Evolutionary conservation across 2,888 invertebrate species (phyloP), one percentile per base, ranked within the genome.

Genomic region (Pasiphila rectangulata): DNA sequence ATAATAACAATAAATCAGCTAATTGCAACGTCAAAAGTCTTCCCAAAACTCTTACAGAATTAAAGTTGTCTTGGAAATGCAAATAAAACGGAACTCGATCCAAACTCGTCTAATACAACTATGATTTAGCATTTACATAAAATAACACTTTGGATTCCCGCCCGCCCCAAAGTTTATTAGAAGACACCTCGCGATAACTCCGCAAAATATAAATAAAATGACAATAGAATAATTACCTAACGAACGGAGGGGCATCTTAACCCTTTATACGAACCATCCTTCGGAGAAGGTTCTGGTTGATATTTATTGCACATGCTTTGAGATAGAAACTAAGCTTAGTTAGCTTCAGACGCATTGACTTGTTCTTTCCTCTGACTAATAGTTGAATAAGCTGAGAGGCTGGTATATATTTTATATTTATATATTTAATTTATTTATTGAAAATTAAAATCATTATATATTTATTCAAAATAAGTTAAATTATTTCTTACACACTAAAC

Each of bases 171-270:
- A 83, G 66, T 84, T 84, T 83, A 83, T 83, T 83, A 79, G 76
- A 64, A 81, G 80, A 83, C 83, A 83, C 80, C 73, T 65, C 45
- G 67, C 61, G 81, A 83, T 84, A 84, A 81, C 81, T 80, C 72
- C 57, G 68, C 59, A 69, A 79, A 83, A 82, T 84, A 83, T 84
- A 83, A 85, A 85, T 83, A 85, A 83, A 80, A 83, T 77, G 78
- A 83, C 83, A 83, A 79, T 81, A 74, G 83, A 79, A 83, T 81
- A 82, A 83, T 81, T 82, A 76, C 73, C 66, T 64, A 61, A 63
- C 70, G 75, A 72, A 78, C 70, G 75, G 64, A 63, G 59, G 71
- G 66, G 66, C 61, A 55, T 57, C 47, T 50, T 64, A 69, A 73
- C 75, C 74, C 72, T 72, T 73, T 71, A 51, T 51, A 56, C 40